A percentile compares a stretch with the other conserved stretches of the same genome.
These are phyloP conservation scores for Petrophora chlorosata DNA, from an alignment of 2,888 invertebrate genomes.

Conservation along the genomic window DNA sequence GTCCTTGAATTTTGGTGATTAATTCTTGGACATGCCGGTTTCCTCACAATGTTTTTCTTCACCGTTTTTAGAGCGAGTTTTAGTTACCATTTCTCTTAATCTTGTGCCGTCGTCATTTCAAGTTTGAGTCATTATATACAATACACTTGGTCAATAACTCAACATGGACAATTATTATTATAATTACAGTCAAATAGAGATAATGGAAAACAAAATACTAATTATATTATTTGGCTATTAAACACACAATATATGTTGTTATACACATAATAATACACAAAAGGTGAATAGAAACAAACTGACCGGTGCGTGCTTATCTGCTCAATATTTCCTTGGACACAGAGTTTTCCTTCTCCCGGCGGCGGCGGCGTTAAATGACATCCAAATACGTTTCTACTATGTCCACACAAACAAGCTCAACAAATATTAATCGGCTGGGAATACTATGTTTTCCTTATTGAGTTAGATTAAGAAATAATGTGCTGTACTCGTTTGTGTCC, in stretches of 20 bases:
- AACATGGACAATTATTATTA: no score
- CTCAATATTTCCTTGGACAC: slow-evolving; percentile 3
- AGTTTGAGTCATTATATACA: no score
- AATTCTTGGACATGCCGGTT: no score
- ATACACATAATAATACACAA: no score
- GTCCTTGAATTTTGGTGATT: no score
- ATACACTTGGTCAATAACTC: no score
- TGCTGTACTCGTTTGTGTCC: slow-evolving; percentile 1
- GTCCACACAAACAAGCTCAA: slow-evolving; percentile 13
- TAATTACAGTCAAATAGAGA: no score
- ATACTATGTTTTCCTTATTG: slow-evolving; percentile 31
- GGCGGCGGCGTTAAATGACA: slow-evolving; percentile 16
- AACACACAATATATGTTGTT: no score
- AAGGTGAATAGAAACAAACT: neutral
- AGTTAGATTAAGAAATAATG: slow-evolving; percentile 17
- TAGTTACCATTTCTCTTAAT: slow-evolving; percentile 32
- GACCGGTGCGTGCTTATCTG: neutral
- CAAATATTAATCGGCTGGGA: slow-evolving; percentile 18
- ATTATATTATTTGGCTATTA: no score
- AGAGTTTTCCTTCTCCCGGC: slow-evolving; percentile 1
- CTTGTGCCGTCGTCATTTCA: neutral
- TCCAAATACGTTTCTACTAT: slow-evolving; percentile 20
- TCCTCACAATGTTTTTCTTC: no score
- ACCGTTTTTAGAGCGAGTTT: no score
- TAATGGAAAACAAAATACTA: no score